These are phyloP conservation scores for Dinomys branickii DNA, from an alignment of 2,113 vertebrate species.

Conservation along the genomic window DNA sequence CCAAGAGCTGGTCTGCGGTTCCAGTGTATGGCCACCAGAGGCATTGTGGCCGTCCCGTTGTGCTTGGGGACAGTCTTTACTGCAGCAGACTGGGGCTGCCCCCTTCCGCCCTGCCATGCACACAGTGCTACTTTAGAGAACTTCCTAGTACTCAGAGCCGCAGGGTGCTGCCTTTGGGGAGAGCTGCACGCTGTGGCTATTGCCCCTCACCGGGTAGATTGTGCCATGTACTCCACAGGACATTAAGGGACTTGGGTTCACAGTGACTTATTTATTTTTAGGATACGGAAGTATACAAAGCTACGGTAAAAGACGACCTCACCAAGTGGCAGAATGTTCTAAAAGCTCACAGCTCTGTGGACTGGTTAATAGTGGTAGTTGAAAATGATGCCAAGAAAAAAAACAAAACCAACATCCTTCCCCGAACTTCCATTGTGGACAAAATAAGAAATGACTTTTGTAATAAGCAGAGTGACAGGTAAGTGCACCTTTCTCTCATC, in stretches of 20 bases:
- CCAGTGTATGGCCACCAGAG: fast-evolving
- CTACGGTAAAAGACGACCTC: conserved; percentile 96
- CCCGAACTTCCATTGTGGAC: conserved; percentile 97
- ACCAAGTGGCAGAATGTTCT: conserved; percentile 96
- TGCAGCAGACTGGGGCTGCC: neutral
- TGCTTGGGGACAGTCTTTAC: neutral
- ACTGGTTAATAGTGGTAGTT: conserved; percentile 98
- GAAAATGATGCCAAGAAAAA: conserved; percentile 98
- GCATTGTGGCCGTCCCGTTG: fast-evolving
- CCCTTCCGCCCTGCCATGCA: neutral
- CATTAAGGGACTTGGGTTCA: conserved; percentile 53
- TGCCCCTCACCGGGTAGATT: fast-evolving
- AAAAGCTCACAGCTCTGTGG: conserved; percentile 90
- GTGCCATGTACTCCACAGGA: fast-evolving
- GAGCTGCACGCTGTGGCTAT: neutral
- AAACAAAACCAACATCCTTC: conserved; percentile 99
- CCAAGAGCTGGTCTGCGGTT: fast-evolving
- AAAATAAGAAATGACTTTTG: conserved; percentile 99
- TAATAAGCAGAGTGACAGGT: conserved; percentile 99
- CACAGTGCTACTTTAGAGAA: neutral
- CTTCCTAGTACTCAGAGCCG: neutral
- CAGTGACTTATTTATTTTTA: conserved; percentile 81
- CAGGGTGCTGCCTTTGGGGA: neutral
- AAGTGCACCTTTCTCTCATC: conserved; percentile 13
- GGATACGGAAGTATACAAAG: conserved; percentile 97